These are phyloP conservation scores for Hypotaenidia philippensis DNA, from an alignment of 2,797 vertebrate species.

Conservation along the genomic window DNA sequence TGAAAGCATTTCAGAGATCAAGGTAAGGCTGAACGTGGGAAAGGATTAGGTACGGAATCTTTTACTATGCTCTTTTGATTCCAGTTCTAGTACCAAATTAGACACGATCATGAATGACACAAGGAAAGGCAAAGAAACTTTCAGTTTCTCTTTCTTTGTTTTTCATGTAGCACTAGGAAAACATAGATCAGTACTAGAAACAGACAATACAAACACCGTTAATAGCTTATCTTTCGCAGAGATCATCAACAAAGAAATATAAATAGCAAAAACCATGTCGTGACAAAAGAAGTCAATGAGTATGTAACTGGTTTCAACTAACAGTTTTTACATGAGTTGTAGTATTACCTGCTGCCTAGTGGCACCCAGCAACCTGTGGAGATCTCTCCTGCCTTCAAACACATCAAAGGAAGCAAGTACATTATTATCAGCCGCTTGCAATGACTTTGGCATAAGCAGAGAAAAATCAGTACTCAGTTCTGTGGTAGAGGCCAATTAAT, in stretches of 20 bases:
- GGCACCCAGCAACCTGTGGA: background rate
- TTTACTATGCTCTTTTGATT: background rate
- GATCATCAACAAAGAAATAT: background rate
- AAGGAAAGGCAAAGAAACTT: slow-evolving; percentile 8
- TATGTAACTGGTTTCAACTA: background rate
- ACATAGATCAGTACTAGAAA: background rate
- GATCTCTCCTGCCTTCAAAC: background rate
- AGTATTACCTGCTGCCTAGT: background rate
- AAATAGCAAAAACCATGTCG: background rate
- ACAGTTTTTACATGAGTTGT: background rate
- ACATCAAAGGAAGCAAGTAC: background rate
- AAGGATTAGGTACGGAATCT: slow-evolving; percentile 3
- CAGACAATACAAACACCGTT: background rate
- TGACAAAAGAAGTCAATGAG: background rate
- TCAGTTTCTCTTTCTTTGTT: background rate
- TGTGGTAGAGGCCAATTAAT: background rate
- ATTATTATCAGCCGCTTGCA: background rate
- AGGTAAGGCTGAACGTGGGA: slow-evolving; percentile 39
- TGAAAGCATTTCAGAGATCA: slow-evolving; percentile 46
- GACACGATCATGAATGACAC: background rate
- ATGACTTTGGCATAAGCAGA: background rate
- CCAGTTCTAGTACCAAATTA: background rate
- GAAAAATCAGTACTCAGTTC: background rate
- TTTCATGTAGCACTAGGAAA: background rate
- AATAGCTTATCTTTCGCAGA: background rate